phyloP scores from a whole-genome alignment of 2,797 vertebrate species.

The Sebastes kiyomatsui region DNA sequence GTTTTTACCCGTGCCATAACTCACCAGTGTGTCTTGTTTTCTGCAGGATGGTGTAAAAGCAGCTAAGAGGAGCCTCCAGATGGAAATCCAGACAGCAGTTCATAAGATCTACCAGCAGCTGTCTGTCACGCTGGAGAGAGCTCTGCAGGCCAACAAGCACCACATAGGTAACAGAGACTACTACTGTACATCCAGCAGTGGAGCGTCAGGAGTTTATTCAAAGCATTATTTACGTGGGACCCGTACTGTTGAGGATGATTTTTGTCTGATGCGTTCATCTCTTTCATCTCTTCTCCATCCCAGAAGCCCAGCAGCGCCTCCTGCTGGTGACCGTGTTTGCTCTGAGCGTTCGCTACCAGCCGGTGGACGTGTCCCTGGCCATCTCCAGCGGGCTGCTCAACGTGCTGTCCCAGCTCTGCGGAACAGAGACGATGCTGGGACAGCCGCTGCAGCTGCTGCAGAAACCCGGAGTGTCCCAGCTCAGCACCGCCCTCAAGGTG shows the following conservation, averaged over 20 bases:
- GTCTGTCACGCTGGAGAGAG: constrained; percentile 94
- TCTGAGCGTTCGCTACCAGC: constrained; percentile 96
- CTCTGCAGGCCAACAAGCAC: constrained; percentile 96
- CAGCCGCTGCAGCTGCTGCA: constrained; percentile 94
- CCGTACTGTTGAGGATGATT: not conserved
- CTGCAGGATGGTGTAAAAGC: constrained; percentile 93
- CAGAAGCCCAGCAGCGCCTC: constrained; percentile 96
- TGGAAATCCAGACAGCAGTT: constrained; percentile 95
- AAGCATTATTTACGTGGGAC: no score
- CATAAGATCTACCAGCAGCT: constrained; percentile 99
- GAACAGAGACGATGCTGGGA: constrained; percentile 95
- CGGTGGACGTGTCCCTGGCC: constrained; percentile 95
- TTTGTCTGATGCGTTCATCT: not conserved
- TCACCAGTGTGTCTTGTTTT: not conserved
- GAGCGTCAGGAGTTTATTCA: not conserved
- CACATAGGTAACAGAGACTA: constrained; percentile 87
- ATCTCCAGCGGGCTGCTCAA: constrained; percentile 95
- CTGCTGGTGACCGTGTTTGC: constrained; percentile 97
- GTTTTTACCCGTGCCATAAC: not conserved
- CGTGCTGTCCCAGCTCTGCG: constrained; percentile 95
- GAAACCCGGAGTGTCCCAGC: constrained; percentile 93
- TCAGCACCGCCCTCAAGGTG: constrained; percentile 96
- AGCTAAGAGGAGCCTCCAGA: constrained; percentile 92
- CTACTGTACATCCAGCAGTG: no score
- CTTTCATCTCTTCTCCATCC: not conserved